Evolutionary conservation across 2,888 invertebrate genomes (phyloP), one percentile per base, ranked within the genome.

Genomic region (Acanthacorydalis orientalis): DNA sequence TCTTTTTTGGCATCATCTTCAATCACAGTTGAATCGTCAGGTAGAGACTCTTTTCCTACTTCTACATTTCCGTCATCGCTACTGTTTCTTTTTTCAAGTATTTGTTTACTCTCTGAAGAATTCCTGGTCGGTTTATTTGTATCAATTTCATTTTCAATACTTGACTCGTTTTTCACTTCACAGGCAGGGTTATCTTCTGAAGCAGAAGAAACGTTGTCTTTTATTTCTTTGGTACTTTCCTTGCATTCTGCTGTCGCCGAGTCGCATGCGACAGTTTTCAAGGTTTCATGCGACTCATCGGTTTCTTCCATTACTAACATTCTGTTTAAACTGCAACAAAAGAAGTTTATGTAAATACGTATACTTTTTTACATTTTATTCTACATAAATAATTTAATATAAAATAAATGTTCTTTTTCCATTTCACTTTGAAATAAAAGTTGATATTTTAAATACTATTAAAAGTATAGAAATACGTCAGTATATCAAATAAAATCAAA

Each of bases 221-320:
- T 7, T 23, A 12, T 35, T 37, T 49, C 40, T 45, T 45, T 33
- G 12, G 15, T 31, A 16, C 35, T 41, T 7, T 33, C 14, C 2
- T 33, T 11, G 16, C 34, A 12, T 23, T 44, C 31, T 8, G n/a
- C 35, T 12, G 40, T 15, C 12, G 23, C 10, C 10, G 46, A 31
- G 15, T 15, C 31, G 12, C 31, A 23, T 4, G 14, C 23, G 33
- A 7, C 14, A 11, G 46, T 34, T 33, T 31, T 31, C 10, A 14
- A 54, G 10, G 54, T 53, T 41, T 63, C 64, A 51, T 64, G 61
- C 48, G 68, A 69, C 54, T 68, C 68, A 50, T 63, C 60, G 9
- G 69, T 70, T 53, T 68, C 68, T 51, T 75, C 75, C 71, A 73
- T 73, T 43, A 72, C 72, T 59, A 74, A 73, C 74, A 75, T 75